A percentile compares a stretch with the other conserved stretches of the same genome.
These are phyloP conservation scores for Drosophila melanosoma DNA, from an alignment of 2,888 invertebrate species.

Conservation along the genomic window DNA sequence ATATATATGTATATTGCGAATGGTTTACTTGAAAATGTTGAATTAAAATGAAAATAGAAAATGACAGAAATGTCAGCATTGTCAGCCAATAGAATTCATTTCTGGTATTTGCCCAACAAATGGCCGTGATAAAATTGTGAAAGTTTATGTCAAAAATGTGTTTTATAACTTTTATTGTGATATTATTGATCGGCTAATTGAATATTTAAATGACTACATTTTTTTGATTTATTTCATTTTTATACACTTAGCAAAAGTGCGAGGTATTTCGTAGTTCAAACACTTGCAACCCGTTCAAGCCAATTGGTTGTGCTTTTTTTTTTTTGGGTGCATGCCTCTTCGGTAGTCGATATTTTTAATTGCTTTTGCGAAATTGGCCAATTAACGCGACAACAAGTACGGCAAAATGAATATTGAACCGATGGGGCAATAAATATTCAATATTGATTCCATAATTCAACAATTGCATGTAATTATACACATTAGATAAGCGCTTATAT, in stretches of 20 bases:
- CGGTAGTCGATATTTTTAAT: constrained; percentile 37
- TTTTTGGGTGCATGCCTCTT: constrained; percentile 4
- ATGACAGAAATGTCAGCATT: constrained; percentile 17
- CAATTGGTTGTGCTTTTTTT: background rate
- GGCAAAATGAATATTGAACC: constrained; percentile 12
- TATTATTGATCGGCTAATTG: background rate
- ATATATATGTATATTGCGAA: background rate
- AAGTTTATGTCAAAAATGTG: background rate
- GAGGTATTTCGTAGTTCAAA: background rate
- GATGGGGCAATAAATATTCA: constrained; percentile 50
- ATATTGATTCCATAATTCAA: constrained; percentile 53
- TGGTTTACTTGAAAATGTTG: constrained; percentile 28
- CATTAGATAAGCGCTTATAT: constrained; percentile 35
- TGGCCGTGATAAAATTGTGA: background rate
- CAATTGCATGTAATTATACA: constrained; percentile 54
- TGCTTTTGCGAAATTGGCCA: constrained; percentile 43
- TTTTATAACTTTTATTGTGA: background rate
- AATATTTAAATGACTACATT: background rate
- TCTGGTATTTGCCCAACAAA: background rate
- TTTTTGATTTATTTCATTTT: too few species aligned
- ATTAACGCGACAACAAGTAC: constrained; percentile 36
- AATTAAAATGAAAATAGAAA: constrained; percentile 44
- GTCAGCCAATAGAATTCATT: constrained; percentile 13
- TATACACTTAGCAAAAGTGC: background rate
- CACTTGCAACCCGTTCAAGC: background rate